Evolutionary conservation across 2,113 vertebrate species (phyloP).

Genomic region (Dunckerocampus dactyliophorus): DNA sequence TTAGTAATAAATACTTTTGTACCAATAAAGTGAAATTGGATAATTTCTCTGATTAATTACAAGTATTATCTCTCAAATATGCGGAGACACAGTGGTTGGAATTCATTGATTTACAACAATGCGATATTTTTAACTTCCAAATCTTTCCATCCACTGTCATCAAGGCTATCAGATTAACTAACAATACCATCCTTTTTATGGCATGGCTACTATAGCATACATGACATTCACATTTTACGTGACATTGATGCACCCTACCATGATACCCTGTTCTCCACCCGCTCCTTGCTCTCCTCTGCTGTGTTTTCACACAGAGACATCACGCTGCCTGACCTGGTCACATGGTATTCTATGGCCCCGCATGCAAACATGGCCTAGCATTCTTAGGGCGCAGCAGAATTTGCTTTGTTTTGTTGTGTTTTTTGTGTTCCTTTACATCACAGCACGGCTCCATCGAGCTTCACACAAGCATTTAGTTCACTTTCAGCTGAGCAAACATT

Average conservation of each 20-base stretch:
- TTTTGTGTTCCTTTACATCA: conserved; percentile 22
- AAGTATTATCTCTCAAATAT: too few relatives aligned
- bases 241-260: neutral
- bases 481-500: conserved; percentile 43
- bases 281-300: conserved; percentile 48
- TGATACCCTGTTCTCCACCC: conserved; percentile 46
- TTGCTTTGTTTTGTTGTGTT: conserved; percentile 24
- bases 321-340: conserved; percentile 36
- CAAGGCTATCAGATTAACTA: too few relatives aligned
- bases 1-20: too few relatives aligned
- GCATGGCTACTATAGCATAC: conserved; percentile 3
- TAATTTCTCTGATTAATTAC: too few relatives aligned
- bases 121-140: too few relatives aligned
- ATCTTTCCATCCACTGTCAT: too few relatives aligned
- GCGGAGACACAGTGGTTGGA: too few relatives aligned
- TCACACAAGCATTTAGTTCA: conserved; percentile 12
- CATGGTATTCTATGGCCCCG: conserved; percentile 14
- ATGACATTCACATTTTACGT: conserved; percentile 6
- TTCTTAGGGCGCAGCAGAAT: conserved; percentile 32
- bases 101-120: too few relatives aligned
- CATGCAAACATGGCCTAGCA: conserved; percentile 37
- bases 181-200: neutral
- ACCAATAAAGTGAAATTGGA: too few relatives aligned
- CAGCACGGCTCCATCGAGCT: conserved; percentile 36
- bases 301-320: conserved; percentile 35